These are phyloP conservation scores for Arrhamphus sclerolepis DNA, from an alignment of 2,797 vertebrate species.

Conservation along the genomic window DNA sequence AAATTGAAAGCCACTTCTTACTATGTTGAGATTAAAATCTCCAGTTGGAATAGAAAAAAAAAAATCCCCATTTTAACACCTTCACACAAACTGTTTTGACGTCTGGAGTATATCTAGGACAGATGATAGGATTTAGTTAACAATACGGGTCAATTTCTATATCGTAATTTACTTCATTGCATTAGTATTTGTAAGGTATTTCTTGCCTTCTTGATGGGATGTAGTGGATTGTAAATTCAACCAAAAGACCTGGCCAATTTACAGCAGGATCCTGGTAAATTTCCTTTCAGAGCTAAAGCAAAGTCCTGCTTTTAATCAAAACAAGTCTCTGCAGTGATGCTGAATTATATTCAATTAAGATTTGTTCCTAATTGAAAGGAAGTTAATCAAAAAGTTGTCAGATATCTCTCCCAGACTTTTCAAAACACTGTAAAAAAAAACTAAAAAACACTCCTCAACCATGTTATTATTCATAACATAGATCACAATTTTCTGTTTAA, in stretches of 20 bases:
- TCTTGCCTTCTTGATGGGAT: too few species aligned
- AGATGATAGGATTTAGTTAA: too few species aligned
- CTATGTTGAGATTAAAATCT: too few species aligned
- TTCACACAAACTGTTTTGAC: too few species aligned
- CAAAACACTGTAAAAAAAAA: not conserved
- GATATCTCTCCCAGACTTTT: not conserved
- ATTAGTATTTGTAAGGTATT: too few species aligned
- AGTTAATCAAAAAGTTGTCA: constrained; percentile 1
- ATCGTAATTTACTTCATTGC: too few species aligned
- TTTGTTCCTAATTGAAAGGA: constrained; percentile 5
- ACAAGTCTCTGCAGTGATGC: constrained; percentile 22
- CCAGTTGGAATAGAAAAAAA: too few species aligned
- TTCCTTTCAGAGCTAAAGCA: constrained; percentile 10
- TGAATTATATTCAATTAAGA: constrained; percentile 25
- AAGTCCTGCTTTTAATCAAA: constrained; percentile 15
- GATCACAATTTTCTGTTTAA: constrained; percentile 1
- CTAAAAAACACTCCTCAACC: not conserved
- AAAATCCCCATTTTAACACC: too few species aligned
- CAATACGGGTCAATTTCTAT: too few species aligned
- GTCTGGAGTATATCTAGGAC: too few species aligned
- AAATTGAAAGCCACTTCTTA: too few species aligned
- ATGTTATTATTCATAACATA: constrained; percentile 3
- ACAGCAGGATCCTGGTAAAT: constrained; percentile 11
- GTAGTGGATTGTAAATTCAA: not conserved
- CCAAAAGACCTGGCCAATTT: not conserved